Evolutionary conservation across 2,888 invertebrate genomes (phyloP).

Genomic region (Sympetrum striolatum): DNA sequence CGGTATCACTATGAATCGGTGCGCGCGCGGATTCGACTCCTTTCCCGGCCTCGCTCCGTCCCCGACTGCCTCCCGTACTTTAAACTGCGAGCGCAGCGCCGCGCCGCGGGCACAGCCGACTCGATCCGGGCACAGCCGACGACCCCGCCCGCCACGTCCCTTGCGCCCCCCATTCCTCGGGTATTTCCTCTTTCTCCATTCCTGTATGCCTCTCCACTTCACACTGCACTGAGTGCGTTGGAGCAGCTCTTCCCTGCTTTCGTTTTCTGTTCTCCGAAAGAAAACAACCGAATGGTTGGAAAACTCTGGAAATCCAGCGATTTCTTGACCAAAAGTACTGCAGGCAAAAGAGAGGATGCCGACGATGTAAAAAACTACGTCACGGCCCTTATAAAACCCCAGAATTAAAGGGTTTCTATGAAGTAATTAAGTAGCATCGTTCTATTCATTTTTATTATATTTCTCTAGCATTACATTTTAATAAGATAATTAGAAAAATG

Average conservation of each 20-base stretch:
- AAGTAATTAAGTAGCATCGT: no score
- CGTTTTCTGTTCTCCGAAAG: not conserved
- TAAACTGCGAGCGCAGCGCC: not conserved
- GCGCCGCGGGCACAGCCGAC: constrained; percentile 32
- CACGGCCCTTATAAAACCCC: no score
- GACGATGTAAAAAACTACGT: no score
- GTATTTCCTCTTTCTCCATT: not conserved
- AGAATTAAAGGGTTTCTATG: no score
- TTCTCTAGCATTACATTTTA: no score
- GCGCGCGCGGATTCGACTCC: not conserved
- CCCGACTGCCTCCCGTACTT: not conserved
- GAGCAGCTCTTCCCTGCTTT: not conserved
- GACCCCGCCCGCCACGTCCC: constrained; percentile 23
- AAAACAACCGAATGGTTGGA: no score
- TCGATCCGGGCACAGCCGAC: constrained; percentile 32
- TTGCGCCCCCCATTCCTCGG: not conserved
- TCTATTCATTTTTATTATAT: no score
- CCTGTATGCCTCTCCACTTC: not conserved
- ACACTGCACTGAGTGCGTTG: not conserved
- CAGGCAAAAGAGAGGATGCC: no score
- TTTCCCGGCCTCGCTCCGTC: constrained; percentile 20
- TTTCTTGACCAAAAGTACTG: no score
- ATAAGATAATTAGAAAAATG: no score
- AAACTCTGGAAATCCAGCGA: no score
- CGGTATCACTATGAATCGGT: not conserved